Evolutionary conservation across 2,113 vertebrate species (phyloP), one percentile per base, ranked within the genome.

Genomic region (Nanorana parkeri): DNA sequence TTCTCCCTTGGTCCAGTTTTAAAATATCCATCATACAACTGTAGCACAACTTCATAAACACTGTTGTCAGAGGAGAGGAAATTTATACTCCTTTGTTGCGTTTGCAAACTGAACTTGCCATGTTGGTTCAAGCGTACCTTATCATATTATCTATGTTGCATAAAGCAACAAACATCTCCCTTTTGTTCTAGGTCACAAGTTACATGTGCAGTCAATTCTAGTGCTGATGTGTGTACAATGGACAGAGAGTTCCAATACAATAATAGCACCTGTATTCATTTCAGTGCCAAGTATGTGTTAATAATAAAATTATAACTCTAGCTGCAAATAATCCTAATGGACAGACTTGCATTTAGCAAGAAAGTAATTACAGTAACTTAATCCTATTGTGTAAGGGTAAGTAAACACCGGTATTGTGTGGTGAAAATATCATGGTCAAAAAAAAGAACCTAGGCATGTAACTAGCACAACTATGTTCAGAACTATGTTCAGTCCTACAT

Each of bases 111-210:
- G 64, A 47, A 61, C n/a, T 24, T 51, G 54, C 20, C 17, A n/a
- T 60, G 52, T 80, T 78, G 61, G 23, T 58, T 56, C 54, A 26
- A 36, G 21, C 20, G 26, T 58, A 16, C 5, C n/a, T 68, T 80
- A 80, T 80, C 78, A 26, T 47, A 41, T 28, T 23, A 80, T 80
- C 78, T 69, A 58, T 80, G 78, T 69, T 80, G 66, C 21, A 80
- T 51, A 28, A 36, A 69, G 32, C 66, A 80, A 80, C 78, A 69
- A 66, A 41, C n/a, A 69, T 58, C 65, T 58, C n/a, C 21, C 23
- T 17, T 23, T 21, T 26, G 67, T 80, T 80, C 78, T 80, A 80
- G 78, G 78, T 69, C 78, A 80, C 28, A 71, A 47, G 78, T 54
- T 29, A 58, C 66, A 19, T 75, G 54, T 26, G 17, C 19, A 23